Evolutionary conservation across 2,113 vertebrate genomes (phyloP).

Genomic region (Oncorhynchus nerka): DNA sequence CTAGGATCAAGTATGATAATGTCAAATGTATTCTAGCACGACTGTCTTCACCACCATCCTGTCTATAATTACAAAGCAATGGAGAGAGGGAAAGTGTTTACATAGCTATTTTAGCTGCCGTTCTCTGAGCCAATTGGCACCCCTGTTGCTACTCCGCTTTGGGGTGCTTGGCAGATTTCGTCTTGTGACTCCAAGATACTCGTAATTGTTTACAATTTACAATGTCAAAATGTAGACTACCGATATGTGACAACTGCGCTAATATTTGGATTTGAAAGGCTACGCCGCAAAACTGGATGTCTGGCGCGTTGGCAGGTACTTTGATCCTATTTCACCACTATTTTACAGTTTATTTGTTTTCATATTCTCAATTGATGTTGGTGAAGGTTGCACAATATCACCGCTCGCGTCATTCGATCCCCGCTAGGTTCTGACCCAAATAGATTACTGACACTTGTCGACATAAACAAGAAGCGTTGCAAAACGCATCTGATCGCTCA

Average conservation of each 20-base stretch:
- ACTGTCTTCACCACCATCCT: conserved; percentile 74
- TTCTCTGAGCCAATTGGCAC: conserved; percentile 49
- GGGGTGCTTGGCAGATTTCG: conserved; percentile 70
- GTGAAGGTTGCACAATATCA: conserved; percentile 15
- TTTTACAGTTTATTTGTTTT: conserved; percentile 18
- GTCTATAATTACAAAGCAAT: conserved; percentile 70
- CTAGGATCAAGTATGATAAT: conserved; percentile 72
- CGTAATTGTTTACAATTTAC: conserved; percentile 32
- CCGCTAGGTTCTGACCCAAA: conserved; percentile 27
- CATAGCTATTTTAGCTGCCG: conserved; percentile 69
- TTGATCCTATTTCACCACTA: conserved; percentile 10
- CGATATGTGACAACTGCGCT: no score
- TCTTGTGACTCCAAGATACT: conserved; percentile 66
- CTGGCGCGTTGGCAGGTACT: conserved; percentile 18
- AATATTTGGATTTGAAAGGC: not conserved
- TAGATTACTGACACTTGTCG: not conserved
- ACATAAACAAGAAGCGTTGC: not conserved
- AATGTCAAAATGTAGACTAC: conserved; percentile 42
- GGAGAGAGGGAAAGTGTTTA: conserved; percentile 73
- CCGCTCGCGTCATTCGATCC: not conserved
- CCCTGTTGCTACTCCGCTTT: conserved; percentile 77
- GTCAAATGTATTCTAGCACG: conserved; percentile 77
- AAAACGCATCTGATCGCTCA: not conserved
- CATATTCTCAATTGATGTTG: not conserved
- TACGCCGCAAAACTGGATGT: conserved; percentile 17